These are phyloP conservation scores for Hermaeophaga mercurialis DNA, from an alignment of 2,888 invertebrate species.

Conservation along the genomic window DNA sequence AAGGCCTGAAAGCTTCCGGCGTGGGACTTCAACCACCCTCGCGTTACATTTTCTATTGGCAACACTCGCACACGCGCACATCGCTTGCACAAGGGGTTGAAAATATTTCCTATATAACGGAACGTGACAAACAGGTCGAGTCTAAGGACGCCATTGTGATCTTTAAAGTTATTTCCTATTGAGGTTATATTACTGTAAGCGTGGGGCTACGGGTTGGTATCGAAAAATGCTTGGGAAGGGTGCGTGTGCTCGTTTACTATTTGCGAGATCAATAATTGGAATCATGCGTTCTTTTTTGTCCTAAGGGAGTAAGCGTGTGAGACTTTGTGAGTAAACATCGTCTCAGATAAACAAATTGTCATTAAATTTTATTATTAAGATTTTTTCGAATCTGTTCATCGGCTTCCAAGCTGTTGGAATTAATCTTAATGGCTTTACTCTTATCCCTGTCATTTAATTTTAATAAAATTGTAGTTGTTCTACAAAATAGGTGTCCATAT, in stretches of 20 bases:
- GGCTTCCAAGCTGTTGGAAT: too few species aligned
- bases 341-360: too few species aligned
- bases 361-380: too few species aligned
- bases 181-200: neutral
- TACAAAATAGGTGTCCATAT: too few species aligned
- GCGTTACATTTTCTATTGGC: constrained; percentile 45
- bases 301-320: too few species aligned
- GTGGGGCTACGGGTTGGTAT: constrained; percentile 1
- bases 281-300: constrained; percentile 47
- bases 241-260: constrained; percentile 35
- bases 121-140: constrained; percentile 13
- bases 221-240: constrained; percentile 16
- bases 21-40: constrained; percentile 48
- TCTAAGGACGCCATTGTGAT: constrained; percentile 4
- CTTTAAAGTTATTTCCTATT: neutral
- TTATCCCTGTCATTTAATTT: too few species aligned
- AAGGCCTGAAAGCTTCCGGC: constrained; percentile 55
- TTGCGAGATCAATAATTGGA: constrained; percentile 49
- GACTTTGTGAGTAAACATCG: too few species aligned
- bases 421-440: too few species aligned
- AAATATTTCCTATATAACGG: neutral
- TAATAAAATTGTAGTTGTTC: too few species aligned
- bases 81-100: constrained; percentile 22
- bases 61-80: constrained; percentile 41
- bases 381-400: too few species aligned